These are phyloP conservation scores for Xiphorhynchus elegans DNA, from an alignment of 2,113 vertebrate genomes.

Conservation along the genomic window DNA sequence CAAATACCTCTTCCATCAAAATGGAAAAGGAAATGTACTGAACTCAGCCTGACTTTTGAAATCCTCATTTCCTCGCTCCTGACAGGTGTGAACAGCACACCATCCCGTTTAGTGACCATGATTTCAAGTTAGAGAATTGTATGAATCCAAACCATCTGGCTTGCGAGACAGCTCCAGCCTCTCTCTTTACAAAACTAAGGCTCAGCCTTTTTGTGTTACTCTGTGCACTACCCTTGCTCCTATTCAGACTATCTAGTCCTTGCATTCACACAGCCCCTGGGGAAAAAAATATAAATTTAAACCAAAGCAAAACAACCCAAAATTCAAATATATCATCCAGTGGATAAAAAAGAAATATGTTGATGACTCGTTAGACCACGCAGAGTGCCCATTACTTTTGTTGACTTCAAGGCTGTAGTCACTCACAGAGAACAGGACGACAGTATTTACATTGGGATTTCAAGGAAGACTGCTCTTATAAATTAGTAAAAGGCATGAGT, in stretches of 20 bases:
- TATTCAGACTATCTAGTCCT: not conserved
- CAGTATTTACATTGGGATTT: constrained; percentile 71
- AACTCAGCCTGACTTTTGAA: not conserved
- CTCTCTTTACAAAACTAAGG: not conserved
- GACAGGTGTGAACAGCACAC: not conserved
- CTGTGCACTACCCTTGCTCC: not conserved
- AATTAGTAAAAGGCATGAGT: constrained; percentile 80
- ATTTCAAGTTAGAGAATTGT: not conserved
- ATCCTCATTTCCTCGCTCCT: not conserved
- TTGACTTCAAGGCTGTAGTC: constrained; percentile 63
- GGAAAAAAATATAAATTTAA: not conserved
- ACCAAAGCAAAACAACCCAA: constrained; percentile 25
- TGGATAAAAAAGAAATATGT: not conserved
- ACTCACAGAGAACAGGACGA: constrained; percentile 15
- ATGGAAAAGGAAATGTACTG: not conserved
- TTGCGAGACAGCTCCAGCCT: not conserved
- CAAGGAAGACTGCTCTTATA: constrained; percentile 76
- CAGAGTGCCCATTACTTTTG: constrained; percentile 38
- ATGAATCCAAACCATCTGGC: not conserved
- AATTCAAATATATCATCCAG: not conserved
- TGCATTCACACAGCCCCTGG: not conserved
- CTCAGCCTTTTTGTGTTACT: constrained; percentile 9
- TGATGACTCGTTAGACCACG: not conserved
- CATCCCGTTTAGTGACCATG: not conserved
- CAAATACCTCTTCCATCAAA: not conserved